Conservation (phyloP, 2,113 vertebrate genomes). For the Mastomys coucha region DNA sequence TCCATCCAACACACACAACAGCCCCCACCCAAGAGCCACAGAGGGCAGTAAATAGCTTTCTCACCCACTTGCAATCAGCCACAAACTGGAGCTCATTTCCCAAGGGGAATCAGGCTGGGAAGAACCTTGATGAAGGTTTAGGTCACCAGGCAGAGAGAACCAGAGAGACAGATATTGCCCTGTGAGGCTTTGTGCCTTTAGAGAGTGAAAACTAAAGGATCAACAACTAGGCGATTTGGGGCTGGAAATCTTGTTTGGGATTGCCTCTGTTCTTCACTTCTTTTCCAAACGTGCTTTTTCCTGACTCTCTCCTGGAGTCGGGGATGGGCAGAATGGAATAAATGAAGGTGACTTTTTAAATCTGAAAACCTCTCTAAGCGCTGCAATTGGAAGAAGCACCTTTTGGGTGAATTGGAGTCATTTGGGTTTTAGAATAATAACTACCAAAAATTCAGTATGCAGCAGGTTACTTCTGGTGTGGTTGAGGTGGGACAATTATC, state of each 20-base stretch:
- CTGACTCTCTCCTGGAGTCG: not conserved
- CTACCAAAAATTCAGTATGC: not conserved
- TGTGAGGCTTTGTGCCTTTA: not conserved
- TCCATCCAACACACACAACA: slow-evolving; percentile 53
- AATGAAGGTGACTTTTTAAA: not conserved
- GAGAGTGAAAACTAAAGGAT: not conserved
- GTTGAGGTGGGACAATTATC: not conserved
- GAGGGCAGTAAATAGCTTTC: slow-evolving; percentile 38
- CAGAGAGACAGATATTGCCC: not conserved
- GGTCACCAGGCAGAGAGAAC: not conserved
- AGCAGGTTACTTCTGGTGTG: not conserved
- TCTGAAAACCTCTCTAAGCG: slow-evolving; percentile 9
- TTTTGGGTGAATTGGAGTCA: not conserved
- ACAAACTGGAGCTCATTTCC: not conserved
- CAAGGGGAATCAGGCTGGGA: not conserved
- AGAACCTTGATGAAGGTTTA: not conserved
- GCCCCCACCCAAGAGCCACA: not conserved
- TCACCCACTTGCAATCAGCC: slow-evolving; percentile 30
- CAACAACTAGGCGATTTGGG: not conserved
- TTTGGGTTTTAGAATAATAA: not conserved
- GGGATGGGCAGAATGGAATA: not conserved
- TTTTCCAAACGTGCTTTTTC: not conserved
- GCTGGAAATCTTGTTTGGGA: not conserved
- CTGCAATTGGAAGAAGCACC: not conserved
- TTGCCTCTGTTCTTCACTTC: not conserved